Evolutionary conservation across 2,888 invertebrate genomes (phyloP).

Genomic region (Metallyticus violacea): DNA sequence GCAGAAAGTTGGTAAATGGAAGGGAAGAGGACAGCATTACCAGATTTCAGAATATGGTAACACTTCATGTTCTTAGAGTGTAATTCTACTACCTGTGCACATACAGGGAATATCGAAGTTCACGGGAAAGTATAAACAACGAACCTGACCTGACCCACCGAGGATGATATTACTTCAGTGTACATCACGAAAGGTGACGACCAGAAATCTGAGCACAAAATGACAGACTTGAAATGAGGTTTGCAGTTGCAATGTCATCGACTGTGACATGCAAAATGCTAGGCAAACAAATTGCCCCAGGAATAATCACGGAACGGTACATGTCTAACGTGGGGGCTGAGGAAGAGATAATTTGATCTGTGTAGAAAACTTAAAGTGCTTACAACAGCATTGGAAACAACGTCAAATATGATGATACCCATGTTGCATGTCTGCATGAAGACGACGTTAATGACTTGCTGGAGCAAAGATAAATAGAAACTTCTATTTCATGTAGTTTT

Average conservation of each 20-base stretch:
- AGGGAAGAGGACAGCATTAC: too few relatives aligned
- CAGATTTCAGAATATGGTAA: too few relatives aligned
- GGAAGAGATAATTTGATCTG: not conserved
- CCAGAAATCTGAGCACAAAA: not conserved
- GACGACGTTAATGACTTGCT: not conserved
- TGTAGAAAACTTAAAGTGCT: not conserved
- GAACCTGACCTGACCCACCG: not conserved
- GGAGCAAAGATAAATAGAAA: not conserved
- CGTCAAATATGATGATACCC: not conserved
- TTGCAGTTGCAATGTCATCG: not conserved
- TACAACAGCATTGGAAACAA: not conserved
- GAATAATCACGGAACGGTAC: not conserved
- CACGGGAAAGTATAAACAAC: not conserved
- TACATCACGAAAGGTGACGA: not conserved
- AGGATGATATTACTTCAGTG: not conserved
- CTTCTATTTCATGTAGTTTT: not conserved
- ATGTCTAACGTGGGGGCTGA: not conserved
- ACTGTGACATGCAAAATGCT: not conserved
- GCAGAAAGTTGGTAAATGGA: too few relatives aligned
- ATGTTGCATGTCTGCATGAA: not conserved
- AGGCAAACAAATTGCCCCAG: not conserved
- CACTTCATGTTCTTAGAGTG: too few relatives aligned
- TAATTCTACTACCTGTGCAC: too few relatives aligned
- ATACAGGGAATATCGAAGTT: too few relatives aligned
- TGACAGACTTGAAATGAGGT: not conserved